Evolutionary conservation across 2,888 invertebrate genomes (phyloP).

Genomic region (Drosophila gaucha): DNA sequence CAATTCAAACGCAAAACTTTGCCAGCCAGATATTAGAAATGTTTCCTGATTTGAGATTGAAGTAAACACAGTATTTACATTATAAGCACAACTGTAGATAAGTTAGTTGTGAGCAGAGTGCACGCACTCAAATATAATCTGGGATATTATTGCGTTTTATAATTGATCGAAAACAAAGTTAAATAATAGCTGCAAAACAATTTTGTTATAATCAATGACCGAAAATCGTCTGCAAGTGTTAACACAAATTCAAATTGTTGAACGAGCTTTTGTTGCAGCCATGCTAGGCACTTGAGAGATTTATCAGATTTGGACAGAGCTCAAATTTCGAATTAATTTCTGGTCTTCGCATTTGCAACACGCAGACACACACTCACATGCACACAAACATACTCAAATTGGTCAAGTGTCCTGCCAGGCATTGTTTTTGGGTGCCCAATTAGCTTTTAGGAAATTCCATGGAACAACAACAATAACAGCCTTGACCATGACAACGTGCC

Average conservation of each 20-base stretch:
- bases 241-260: constrained; percentile 15
- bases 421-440: constrained; percentile 55
- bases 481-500: constrained; percentile 43
- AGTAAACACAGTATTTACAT: too few species aligned
- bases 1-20: constrained; percentile 34
- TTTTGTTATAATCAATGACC: constrained; percentile 15
- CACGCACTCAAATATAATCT: not conserved
- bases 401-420: constrained; percentile 33
- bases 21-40: constrained; percentile 1
- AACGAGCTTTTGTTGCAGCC: constrained; percentile 6
- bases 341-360: constrained; percentile 6
- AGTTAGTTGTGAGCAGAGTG: not conserved
- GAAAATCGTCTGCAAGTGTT: constrained; percentile 8
- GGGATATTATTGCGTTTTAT: not conserved
- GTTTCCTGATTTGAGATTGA: constrained; percentile 17
- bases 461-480: constrained; percentile 1
- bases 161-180: constrained; percentile 1
- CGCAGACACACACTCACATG: not conserved
- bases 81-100: too few species aligned
- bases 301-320: constrained; percentile 34
- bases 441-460: constrained; percentile 59
- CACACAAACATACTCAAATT: constrained; percentile 31
- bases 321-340: constrained; percentile 55
- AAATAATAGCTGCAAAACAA: constrained; percentile 3
- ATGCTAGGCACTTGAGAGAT: constrained; percentile 43